Evolutionary conservation across 2,888 invertebrate species (phyloP).

Genomic region (Venustoraphidia nigricollis): DNA sequence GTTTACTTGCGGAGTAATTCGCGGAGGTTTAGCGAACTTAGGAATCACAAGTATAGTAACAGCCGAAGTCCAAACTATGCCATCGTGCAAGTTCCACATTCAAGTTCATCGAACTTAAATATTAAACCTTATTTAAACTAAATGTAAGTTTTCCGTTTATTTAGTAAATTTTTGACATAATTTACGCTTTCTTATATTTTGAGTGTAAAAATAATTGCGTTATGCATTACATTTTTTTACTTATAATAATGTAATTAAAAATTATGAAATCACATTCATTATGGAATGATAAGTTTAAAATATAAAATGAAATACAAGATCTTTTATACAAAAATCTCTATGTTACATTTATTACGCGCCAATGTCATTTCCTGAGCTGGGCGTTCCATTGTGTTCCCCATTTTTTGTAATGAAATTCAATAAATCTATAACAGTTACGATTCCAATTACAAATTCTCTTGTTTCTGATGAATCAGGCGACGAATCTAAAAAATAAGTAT

Average conservation of each 20-base stretch:
- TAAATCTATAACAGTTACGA: constrained; percentile 55
- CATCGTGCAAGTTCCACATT: constrained; percentile 84
- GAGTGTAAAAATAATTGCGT: too few relatives aligned
- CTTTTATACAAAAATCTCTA: too few relatives aligned
- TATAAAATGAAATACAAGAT: too few relatives aligned
- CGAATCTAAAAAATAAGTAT: background rate
- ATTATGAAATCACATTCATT: too few relatives aligned
- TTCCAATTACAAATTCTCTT: constrained; percentile 44
- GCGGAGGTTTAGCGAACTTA: constrained; percentile 89
- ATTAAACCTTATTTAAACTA: background rate
- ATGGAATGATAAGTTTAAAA: too few relatives aligned
- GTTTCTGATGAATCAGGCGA: constrained; percentile 16
- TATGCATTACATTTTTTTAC: too few relatives aligned
- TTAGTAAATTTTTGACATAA: too few relatives aligned
- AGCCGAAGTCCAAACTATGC: constrained; percentile 85
- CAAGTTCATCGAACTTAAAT: constrained; percentile 59
- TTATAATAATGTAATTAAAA: too few relatives aligned
- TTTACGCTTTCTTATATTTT: too few relatives aligned
- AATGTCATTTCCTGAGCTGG: too few relatives aligned
- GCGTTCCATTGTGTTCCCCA: constrained; percentile 4
- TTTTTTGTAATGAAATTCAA: constrained; percentile 38
- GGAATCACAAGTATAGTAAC: constrained; percentile 89
- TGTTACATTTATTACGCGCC: too few relatives aligned
- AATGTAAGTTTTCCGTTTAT: too few relatives aligned
- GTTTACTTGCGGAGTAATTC: constrained; percentile 88